Evolutionary conservation across 2,888 invertebrate genomes (phyloP).

Genomic region (Cryptocephalus primarius): DNA sequence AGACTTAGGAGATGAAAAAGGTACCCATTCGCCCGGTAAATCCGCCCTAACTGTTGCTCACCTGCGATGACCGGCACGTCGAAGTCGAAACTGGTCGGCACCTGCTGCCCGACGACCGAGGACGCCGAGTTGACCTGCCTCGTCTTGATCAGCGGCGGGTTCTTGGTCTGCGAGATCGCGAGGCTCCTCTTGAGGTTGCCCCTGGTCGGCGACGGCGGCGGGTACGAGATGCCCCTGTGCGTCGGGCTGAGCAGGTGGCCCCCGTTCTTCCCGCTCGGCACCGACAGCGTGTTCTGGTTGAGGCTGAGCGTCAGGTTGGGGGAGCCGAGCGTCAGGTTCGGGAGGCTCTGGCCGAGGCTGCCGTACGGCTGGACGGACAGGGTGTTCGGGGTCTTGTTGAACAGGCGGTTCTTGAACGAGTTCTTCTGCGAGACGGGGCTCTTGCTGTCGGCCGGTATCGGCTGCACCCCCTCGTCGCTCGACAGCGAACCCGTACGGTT

Average conservation of each 20-base stretch:
- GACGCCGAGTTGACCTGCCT: conserved; percentile 55
- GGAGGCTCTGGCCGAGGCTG: conserved; percentile 67
- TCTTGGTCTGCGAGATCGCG: conserved; percentile 63
- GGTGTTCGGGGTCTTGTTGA: conserved; percentile 52
- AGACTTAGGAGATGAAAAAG: no score
- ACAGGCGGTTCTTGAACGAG: conserved; percentile 33
- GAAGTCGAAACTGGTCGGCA: conserved; percentile 36
- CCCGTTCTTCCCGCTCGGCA: conserved; percentile 40
- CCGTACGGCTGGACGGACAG: conserved; percentile 62
- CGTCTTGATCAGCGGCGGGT: conserved; percentile 74
- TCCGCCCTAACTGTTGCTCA: conserved; percentile 14
- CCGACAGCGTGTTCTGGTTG: conserved; percentile 44
- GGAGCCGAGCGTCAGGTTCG: conserved; percentile 52
- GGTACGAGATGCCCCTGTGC: conserved; percentile 67
- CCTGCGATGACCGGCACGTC: conserved; percentile 42
- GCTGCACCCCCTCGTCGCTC: conserved; percentile 49
- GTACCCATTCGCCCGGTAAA: no score
- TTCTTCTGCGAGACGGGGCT: conserved; percentile 35
- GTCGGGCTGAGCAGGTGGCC: conserved; percentile 45
- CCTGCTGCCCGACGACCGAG: conserved; percentile 24
- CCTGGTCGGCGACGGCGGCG: conserved; percentile 67
- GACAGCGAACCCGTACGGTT: conserved; percentile 52
- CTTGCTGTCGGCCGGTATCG: conserved; percentile 35
- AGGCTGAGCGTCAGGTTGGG: conserved; percentile 32
- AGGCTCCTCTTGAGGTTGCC: conserved; percentile 54